Base-by-base conservation (phyloP, 2,888 invertebrate species). In the Schizaphis graminum region DNA sequence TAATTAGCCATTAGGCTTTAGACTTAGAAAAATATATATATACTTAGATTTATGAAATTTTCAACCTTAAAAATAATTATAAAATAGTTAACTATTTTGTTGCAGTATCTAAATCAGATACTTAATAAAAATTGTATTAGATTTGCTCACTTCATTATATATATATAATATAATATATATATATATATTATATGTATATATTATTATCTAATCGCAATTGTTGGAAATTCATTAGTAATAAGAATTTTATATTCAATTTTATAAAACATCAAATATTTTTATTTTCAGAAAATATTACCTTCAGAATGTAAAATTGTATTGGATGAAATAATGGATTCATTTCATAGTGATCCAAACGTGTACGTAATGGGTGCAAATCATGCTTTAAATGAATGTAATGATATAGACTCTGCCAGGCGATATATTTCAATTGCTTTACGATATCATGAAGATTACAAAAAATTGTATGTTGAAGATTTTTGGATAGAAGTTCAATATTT, bases 381-480 rank as follows among this genome's bases (percentile, higher is more conserved):
- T 44, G 26, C 16, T 24, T 57, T 44, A 1, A 16, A 44, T 44
- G 41, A 57, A 28, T 89, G 13, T 16, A 57, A 89, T 2, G 57
- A 89, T 26, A 16, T 89, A 44, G 13, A 28, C 26, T 89, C 57
- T 57, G 89, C 89, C 26, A 89, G 57, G 28, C 41, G 41, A 57
- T 89, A 57, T 44, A 28, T 89, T 11, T 3, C 26, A 8, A 21
- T 2, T 57, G 89, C 44, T 44, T 44, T 28, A 44, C 44, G 28
- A 41, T 56, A 28, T 57, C 57, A 89, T 44, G 44, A 89, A 7
- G 44, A 41, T 4, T 44, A 16, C 8, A 28, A 26, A 41, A 57
- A 41, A 89, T 28, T 89, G 41, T 44, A 26, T 89, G 8, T 56
- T 13, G 28, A 89, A 89, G 89, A 89, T 3, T 57, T 89, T 89